These are phyloP conservation scores for Peromyscus nudipes DNA, from an alignment of 2,797 vertebrate genomes.

Conservation along the genomic window DNA sequence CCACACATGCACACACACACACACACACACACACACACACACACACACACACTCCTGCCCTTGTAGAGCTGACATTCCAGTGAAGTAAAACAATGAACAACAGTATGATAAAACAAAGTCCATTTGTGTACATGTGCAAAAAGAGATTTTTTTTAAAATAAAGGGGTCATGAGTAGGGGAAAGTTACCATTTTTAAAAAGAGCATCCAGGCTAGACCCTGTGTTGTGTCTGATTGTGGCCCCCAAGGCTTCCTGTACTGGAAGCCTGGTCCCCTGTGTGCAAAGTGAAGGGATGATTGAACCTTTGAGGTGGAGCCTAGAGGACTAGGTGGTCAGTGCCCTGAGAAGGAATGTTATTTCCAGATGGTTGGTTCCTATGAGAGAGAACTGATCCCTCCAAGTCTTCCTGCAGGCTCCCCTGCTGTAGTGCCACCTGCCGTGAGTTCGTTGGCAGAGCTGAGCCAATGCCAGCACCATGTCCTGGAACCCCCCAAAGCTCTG, in stretches of 20 bases:
- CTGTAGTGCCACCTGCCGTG: no score
- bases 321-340: background rate
- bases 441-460: background rate
- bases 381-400: background rate
- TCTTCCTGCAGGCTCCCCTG: background rate
- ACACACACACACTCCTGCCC: background rate
- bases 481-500: background rate
- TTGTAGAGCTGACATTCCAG: background rate
- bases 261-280: background rate
- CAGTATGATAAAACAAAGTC: background rate
- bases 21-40: background rate
- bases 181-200: background rate
- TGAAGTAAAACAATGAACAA: background rate
- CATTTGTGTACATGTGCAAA: background rate
- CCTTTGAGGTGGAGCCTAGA: background rate
- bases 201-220: background rate
- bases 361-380: background rate
- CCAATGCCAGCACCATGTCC: no score
- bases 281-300: background rate
- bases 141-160: background rate
- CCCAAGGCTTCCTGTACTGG: background rate
- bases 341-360: background rate
- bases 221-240: background rate
- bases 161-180: background rate
- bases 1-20: fast-evolving